Evolutionary conservation across 2,888 invertebrate genomes (phyloP).

Genomic region (Hypsopygia costalis): DNA sequence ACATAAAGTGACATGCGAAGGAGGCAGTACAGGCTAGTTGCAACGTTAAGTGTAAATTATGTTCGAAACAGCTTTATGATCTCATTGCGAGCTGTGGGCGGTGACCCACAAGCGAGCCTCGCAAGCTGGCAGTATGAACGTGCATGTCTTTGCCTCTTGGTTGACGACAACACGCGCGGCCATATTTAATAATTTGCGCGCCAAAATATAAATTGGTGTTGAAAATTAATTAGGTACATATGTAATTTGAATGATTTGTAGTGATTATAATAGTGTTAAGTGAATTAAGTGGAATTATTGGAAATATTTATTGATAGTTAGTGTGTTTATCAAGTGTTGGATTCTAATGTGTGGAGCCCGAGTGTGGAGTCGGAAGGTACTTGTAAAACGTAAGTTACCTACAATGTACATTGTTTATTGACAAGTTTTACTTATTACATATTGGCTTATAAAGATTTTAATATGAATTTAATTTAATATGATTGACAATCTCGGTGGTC

Average conservation of each 20-base stretch:
- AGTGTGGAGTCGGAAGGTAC: conserved; percentile 12
- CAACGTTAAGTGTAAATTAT: conserved; percentile 61
- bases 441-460: too few species aligned
- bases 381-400: conserved; percentile 23
- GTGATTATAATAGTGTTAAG: background rate
- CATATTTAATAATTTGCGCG: conserved; percentile 31
- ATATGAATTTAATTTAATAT: too few species aligned
- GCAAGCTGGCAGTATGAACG: conserved; percentile 41
- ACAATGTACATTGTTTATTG: too few species aligned
- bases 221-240: background rate
- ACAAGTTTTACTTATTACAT: too few species aligned
- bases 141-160: conserved; percentile 40
- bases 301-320: conserved; percentile 3
- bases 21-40: conserved; percentile 40
- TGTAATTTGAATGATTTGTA: conserved; percentile 4
- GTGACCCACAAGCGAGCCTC: conserved; percentile 56
- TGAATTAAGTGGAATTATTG: conserved; percentile 4
- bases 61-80: conserved; percentile 64
- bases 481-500: too few species aligned
- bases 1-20: conserved; percentile 23
- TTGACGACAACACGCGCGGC: conserved; percentile 22
- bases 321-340: conserved; percentile 7
- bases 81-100: conserved; percentile 68
- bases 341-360: conserved; percentile 21
- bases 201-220: conserved; percentile 20